A percentile compares a stretch with the other conserved stretches of the same genome.
Evolutionary conservation across 2,888 invertebrate species (phyloP).

Genomic region (Drosophila nigritarsus): DNA sequence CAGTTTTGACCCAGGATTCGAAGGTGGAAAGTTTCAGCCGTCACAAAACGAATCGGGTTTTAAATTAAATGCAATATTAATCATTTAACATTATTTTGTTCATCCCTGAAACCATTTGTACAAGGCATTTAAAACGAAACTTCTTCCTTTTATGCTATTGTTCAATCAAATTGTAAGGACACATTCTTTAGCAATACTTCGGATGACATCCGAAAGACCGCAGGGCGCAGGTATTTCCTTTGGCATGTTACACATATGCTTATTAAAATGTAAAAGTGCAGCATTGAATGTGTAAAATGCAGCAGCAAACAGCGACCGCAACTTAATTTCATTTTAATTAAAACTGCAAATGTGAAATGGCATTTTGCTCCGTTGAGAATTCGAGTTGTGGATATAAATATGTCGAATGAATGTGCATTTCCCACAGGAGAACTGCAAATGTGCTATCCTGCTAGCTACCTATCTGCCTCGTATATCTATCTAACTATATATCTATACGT

Average conservation of each 20-base stretch:
- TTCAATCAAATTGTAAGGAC: conserved; percentile 8
- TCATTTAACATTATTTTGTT: not conserved
- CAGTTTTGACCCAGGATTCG: not conserved
- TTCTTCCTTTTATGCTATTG: not conserved
- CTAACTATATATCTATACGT: conserved; percentile 2
- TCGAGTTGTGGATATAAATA: conserved; percentile 29
- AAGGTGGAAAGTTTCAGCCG: not conserved
- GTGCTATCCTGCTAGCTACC: not conserved
- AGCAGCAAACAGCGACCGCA: conserved; percentile 43
- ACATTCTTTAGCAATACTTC: not conserved
- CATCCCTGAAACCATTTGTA: not conserved
- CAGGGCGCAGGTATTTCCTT: conserved; percentile 27
- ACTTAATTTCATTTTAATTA: conserved; percentile 80
- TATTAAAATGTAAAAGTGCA: conserved; percentile 58
- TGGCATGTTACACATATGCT: conserved; percentile 28
- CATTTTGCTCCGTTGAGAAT: conserved; percentile 14
- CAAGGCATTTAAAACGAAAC: too few relatives aligned
- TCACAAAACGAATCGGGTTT: not conserved
- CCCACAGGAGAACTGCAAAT: conserved; percentile 22
- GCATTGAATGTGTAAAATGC: conserved; percentile 46
- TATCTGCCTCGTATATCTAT: conserved; percentile 2
- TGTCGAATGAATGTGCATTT: conserved; percentile 33
- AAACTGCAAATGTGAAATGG: conserved; percentile 61
- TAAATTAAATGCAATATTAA: not conserved
- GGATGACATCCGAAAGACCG: not conserved